Percentiles rank a stretch among this genome's conserved stretches.
Evolutionary conservation across 2,113 vertebrate genomes (phyloP).

Genomic region (Actenoides lindsayi): DNA sequence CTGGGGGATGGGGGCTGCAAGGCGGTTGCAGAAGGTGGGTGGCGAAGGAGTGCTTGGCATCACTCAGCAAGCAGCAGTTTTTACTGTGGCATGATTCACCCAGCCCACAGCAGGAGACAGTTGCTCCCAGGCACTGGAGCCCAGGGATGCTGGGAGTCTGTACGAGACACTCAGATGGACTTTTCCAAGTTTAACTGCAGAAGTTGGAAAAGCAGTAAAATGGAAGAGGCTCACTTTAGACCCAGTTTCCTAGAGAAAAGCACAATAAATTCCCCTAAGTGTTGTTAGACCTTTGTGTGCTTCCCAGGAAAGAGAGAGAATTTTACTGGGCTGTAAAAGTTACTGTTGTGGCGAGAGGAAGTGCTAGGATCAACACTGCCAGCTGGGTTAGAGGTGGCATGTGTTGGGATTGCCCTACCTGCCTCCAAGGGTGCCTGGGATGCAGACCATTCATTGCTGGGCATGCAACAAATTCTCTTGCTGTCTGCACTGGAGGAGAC

Average conservation of each 20-base stretch:
- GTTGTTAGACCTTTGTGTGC: conserved; percentile 28
- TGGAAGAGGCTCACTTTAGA: conserved; percentile 33
- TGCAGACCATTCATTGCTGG: neutral
- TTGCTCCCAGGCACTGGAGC: neutral
- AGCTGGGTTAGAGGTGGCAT: neutral
- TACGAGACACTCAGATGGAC: conserved; percentile 40
- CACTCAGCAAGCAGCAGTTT: neutral
- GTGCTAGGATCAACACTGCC: neutral
- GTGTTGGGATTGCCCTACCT: neutral
- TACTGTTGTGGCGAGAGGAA: neutral
- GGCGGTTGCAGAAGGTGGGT: neutral
- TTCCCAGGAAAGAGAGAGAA: conserved; percentile 13
- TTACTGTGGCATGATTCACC: neutral
- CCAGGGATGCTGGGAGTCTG: neutral
- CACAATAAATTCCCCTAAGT: conserved; percentile 34
- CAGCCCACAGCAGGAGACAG: neutral
- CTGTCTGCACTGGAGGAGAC: neutral
- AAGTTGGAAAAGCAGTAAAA: conserved; percentile 73
- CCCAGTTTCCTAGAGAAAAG: conserved; percentile 44
- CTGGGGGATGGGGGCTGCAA: neutral
- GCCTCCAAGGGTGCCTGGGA: neutral
- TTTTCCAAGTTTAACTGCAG: conserved; percentile 53
- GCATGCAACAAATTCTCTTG: neutral
- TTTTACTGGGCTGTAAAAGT: conserved; percentile 34
- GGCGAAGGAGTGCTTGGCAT: neutral